Evolutionary conservation across 2,797 vertebrate genomes (phyloP), one percentile per base, ranked within the genome.

Genomic region (Odontamblyopus rebecca): DNA sequence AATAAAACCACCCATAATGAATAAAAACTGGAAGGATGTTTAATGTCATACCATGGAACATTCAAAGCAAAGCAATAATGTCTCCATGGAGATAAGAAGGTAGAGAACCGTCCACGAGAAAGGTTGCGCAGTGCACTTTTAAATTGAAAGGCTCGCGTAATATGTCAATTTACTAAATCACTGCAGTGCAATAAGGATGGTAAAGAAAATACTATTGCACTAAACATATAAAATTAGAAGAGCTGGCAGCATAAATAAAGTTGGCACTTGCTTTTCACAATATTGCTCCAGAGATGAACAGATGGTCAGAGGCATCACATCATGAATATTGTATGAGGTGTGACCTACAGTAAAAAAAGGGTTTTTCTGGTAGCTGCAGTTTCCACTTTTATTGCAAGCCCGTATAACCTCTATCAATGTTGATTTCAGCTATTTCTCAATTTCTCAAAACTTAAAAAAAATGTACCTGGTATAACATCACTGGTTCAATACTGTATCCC

Each of bases 391-490:
- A 60, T n/a, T 54, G 23, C n/a, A 57, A 50, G 1, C 23, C 32
- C 6, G 61, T 53, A 4, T 48, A 64, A 18, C 1, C 26, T 56
- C 7, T n/a, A n/a, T 6, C 32, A 7, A 48, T 13, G 61, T 27
- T 60, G 29, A 32, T 70, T n/a, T 32, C 8, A 18, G 35, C 48
- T 12, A 38, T 38, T 38, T 38, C 8, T 48, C 11, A 44, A 15
- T 48, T 15, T 15, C 44, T 15, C 13, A 48, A 48, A 48, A 48
- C 44, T 15, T 44, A 0, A 44, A 12, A 7, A 38, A 9, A 38
- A 38, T 73, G 78, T 94, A 99, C 98, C 96, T 99, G 97, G 85
- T 99, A 99, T 4, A 99, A 93, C 96, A 98, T 98, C 80, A 99
- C 87, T 2, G 96, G 95, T 79, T 99, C 98, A 32, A 93, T 83